Base-by-base conservation (phyloP, 92 coral and sea anemone species). In the Porites cylindrica region DNA sequence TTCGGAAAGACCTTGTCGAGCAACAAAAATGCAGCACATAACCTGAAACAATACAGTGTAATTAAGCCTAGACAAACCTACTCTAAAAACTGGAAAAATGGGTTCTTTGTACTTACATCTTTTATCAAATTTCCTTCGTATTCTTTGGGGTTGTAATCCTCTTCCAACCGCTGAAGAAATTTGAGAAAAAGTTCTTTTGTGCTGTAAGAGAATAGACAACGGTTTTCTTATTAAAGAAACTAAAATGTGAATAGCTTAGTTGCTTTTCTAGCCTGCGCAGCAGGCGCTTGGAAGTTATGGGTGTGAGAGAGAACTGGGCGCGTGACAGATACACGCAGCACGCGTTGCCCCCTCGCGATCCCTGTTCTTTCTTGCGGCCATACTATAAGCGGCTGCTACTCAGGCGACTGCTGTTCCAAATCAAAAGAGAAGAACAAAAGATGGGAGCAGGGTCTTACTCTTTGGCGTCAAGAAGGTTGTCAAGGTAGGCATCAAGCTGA, bases 1-100 rank as follows among this genome's bases (percentile, higher is more conserved):
- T 79, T 96, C 98, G 26, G 98, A 96, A 38, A 96, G 88, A 21
- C 98, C 98, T 77, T 94, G 92, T 50, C 97, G 90, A 70, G 98
- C 83, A 64, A 91, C 94, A 69, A 92, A 73, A 65, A 96, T 91
- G 53, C 97, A 92, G 67, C 98, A 93, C 93, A 91, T 88, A 60
- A 96, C 66, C 98, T 96, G 82, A 11, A 38, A 38, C 47, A 38
- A 4, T 0, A 38, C 6, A 38, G 47, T 38, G 7, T 3, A 38
- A 38, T 38, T 4, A 38, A 38, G 47, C 4, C 47, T 38, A 38
- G 47, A 3, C 4, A 38, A 38, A 38, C 47, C 47, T 38, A 38
- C 47, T 38, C 3, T 38, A 38, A 38, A 38, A 38, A 38, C 4
- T 38, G 4, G 0, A 38, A 38, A 38, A 38, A 38, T 38, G 47